Conservation (phyloP, 2,113 vertebrate genomes). For the Psittacus erithacus region DNA sequence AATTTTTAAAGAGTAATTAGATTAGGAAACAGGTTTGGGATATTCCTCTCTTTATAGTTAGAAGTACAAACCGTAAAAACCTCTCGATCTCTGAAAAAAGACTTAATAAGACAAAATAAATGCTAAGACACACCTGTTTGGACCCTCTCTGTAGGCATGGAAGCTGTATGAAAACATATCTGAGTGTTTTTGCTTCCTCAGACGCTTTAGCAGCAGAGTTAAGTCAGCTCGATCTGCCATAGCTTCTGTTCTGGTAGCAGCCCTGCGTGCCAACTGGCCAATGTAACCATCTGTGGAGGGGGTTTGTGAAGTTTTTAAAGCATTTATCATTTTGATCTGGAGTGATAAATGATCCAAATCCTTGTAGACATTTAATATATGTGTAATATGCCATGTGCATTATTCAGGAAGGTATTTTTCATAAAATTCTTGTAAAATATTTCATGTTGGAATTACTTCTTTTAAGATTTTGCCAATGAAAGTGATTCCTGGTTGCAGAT, state of each 20-base stretch:
- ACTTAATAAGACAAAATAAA: background rate
- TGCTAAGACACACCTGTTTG: background rate
- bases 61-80: background rate
- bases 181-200: background rate
- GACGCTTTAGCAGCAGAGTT: background rate
- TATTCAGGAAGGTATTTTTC: background rate
- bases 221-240: background rate
- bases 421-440: background rate
- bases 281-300: background rate
- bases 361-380: background rate
- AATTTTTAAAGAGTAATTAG: background rate
- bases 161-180: slow-evolving; percentile 8
- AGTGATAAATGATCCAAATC: background rate
- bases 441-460: background rate
- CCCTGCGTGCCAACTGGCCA: background rate
- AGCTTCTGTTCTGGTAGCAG: slow-evolving; percentile 2
- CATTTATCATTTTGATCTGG: background rate
- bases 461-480: background rate
- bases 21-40: background rate
- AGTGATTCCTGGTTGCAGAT: background rate
- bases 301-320: background rate
- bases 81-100: background rate
- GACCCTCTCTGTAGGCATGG: background rate
- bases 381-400: background rate
- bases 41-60: background rate